Evolutionary conservation across 2,797 vertebrate genomes (phyloP), one percentile per base, ranked within the genome.

Genomic region (Dromococcyx pavoninus): DNA sequence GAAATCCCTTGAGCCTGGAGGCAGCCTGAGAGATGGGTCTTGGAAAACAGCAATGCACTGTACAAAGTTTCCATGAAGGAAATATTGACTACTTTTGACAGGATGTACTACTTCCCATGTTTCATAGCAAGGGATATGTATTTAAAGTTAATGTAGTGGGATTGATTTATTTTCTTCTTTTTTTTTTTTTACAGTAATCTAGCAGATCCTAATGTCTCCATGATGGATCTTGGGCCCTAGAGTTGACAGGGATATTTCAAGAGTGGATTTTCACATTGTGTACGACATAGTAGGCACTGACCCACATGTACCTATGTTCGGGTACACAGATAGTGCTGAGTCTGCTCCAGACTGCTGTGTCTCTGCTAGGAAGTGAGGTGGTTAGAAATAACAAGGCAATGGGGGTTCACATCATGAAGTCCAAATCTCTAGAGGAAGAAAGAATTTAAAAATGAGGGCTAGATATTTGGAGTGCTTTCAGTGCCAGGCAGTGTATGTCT

Each of bases 11-110:
- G 44, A 12, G 32, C 57, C 48, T 3, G 18, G 15, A 5, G 72
- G 28, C 48, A 16, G 9, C 1, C 11, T 5, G 53, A 58, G 61
- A 23, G 90, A 27, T 2, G 25, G 17, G 27, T 4, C 32, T 16
- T 41, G 71, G 61, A 2, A 2, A 11, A 5, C 44, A 44, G 64
- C 7, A 2, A 1, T 7, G 53, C 1, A 35, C 50, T 5, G 9
- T 2, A 41, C 33, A 1, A 4, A 9, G 9, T 2, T 37, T 4
- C 17, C 9, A 1, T 2, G 13, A 16, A 62, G 37, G 30, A n/a
- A n/a, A 8, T 12, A 2, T 71, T 80, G 78, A 14, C 35, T 1
- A 1, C 32, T 70, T 17, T 7, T 39, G n/a, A 21, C 75, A 81
- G 61, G 48, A 16, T 21, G 1, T 4, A 2, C 61, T 35, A 3